These are phyloP conservation scores for Caenorhabditis sinica DNA, from an alignment of 2,888 invertebrate genomes.

Conservation along the genomic window DNA sequence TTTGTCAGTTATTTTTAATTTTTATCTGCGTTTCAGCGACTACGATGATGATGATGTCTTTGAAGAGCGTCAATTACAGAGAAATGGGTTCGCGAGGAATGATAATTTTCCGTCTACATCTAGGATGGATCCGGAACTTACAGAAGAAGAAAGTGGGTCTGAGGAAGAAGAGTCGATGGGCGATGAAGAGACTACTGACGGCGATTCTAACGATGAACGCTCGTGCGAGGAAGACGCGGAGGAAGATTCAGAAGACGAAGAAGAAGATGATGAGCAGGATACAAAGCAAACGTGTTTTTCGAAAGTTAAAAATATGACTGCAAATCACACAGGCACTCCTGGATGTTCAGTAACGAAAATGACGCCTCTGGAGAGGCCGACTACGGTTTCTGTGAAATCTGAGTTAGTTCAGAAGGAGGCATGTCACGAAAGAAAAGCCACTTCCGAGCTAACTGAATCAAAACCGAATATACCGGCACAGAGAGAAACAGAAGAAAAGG, in stretches of 20 bases:
- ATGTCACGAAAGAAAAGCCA: neutral
- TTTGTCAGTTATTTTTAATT: neutral
- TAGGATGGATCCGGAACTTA: neutral
- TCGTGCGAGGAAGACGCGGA: slow-evolving; percentile 6
- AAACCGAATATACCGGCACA: neutral
- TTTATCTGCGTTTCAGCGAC: neutral
- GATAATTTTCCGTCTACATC: no score
- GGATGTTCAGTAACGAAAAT: neutral
- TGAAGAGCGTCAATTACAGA: neutral
- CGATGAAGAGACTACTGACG: slow-evolving; percentile 29
- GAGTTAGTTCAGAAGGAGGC: neutral
- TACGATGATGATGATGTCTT: slow-evolving; percentile 2
- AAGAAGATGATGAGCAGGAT: neutral
- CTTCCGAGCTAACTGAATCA: neutral
- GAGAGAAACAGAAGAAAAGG: neutral
- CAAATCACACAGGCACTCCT: no score
- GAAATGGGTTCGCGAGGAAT: neutral
- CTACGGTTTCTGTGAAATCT: neutral
- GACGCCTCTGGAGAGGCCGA: neutral
- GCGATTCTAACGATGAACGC: neutral
- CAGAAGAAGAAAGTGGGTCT: neutral
- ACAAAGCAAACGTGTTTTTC: no score
- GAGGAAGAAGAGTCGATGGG: slow-evolving; percentile 22
- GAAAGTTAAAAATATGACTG: no score
- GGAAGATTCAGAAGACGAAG: neutral